Conservation (phyloP, 2,888 invertebrate genomes). For the Ormia ochracea region DNA sequence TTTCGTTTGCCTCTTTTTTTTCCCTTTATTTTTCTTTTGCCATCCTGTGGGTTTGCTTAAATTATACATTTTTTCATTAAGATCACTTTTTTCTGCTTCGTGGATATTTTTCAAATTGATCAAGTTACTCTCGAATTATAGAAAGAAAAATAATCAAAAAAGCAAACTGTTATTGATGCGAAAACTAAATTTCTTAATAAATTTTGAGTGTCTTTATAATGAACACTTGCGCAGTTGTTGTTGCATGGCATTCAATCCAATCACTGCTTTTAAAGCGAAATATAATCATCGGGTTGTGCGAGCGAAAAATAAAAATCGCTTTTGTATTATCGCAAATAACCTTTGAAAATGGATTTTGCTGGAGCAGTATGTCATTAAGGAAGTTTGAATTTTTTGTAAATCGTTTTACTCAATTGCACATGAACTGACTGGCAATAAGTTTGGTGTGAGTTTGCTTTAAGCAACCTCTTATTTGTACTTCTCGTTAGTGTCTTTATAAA, state of each 20-base stretch:
- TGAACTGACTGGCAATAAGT: too few relatives aligned
- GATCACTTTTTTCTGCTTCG: background rate
- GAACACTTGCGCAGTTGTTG: background rate
- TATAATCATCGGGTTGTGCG: background rate
- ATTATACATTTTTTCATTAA: constrained; percentile 11
- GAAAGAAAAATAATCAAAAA: background rate
- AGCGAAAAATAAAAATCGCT: background rate
- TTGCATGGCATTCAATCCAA: background rate
- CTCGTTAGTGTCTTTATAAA: too few relatives aligned
- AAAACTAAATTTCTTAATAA: constrained; percentile 55
- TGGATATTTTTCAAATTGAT: constrained; percentile 42
- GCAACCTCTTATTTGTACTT: too few relatives aligned
- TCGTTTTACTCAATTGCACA: too few relatives aligned
- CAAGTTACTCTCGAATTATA: constrained; percentile 41
- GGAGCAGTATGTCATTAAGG: background rate
- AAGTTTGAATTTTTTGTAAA: background rate
- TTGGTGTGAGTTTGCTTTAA: too few relatives aligned
- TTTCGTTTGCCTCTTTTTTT: constrained; percentile 9
- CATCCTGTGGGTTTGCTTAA: too few relatives aligned
- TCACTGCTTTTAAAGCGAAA: background rate
- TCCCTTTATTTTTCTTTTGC: too few relatives aligned
- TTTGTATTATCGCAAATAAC: background rate
- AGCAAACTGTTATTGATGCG: constrained; percentile 8
- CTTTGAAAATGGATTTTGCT: background rate
- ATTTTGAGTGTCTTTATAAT: constrained; percentile 35